Percentiles rank a stretch among this genome's conserved stretches.
These are phyloP conservation scores for Zaprionus lineosus DNA, from an alignment of 2,888 invertebrate genomes.

Conservation along the genomic window DNA sequence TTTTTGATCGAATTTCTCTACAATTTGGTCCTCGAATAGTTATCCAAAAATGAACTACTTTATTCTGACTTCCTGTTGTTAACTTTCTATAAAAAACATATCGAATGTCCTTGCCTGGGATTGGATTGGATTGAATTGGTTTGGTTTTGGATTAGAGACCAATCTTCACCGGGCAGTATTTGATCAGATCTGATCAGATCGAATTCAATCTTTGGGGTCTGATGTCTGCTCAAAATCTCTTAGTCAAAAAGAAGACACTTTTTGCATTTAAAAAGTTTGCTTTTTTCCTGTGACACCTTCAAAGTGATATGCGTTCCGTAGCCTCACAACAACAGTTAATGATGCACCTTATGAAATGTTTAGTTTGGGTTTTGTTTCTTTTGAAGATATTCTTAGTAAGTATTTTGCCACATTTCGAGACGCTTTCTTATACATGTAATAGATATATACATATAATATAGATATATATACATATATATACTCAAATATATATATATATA, in stretches of 20 bases:
- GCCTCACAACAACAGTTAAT: conserved; percentile 67
- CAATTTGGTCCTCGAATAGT: conserved; percentile 74
- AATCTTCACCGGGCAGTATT: no score
- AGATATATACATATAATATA: conserved; percentile 59
- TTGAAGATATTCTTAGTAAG: conserved; percentile 46
- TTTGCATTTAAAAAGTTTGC: conserved; percentile 21
- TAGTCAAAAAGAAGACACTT: conserved; percentile 51
- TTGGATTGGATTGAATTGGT: no score
- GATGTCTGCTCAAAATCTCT: no score
- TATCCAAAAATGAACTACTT: conserved; percentile 47
- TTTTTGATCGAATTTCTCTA: conserved; percentile 48
- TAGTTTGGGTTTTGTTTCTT: conserved; percentile 1
- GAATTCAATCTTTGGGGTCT: no score
- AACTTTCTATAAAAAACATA: conserved; percentile 23
- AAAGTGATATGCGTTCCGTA: conserved; percentile 71
- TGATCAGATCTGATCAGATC: no score
- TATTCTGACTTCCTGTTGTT: no score
- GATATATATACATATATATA: conserved; percentile 23
- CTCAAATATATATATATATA: conserved; percentile 59
- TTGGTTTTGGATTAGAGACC: no score
- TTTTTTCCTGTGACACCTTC: conserved; percentile 49
- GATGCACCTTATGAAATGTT: conserved; percentile 48
- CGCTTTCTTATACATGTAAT: conserved; percentile 56
- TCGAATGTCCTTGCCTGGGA: no score
- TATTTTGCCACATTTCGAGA: conserved; percentile 71